phyloP scores from a whole-genome alignment of 2,888 invertebrate species.

The Scelioninae gen. 2 region DNA sequence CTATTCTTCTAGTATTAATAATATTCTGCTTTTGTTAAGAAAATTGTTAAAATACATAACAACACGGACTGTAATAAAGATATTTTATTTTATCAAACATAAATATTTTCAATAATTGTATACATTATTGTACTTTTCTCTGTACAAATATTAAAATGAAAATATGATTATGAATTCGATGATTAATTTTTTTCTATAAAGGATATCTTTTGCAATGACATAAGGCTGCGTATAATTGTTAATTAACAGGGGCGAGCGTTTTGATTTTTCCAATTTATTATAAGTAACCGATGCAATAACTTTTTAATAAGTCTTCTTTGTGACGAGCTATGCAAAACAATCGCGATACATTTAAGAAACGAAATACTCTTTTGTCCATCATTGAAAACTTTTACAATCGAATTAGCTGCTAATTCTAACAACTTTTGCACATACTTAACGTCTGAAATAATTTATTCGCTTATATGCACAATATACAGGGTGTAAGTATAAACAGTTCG shows the following conservation, averaged over 20 bases:
- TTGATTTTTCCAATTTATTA: conserved; percentile 34
- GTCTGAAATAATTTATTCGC: conserved; percentile 26
- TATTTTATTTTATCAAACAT: no score
- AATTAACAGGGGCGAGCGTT: conserved; percentile 41
- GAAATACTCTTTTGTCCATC: conserved; percentile 34
- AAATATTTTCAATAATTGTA: no score
- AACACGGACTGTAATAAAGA: no score
- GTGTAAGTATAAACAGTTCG: conserved; percentile 59
- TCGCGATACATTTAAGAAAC: conserved; percentile 21
- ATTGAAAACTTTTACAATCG: conserved; percentile 41
- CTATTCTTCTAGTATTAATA: no score
- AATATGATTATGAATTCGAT: conserved; percentile 11
- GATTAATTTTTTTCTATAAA: conserved; percentile 26
- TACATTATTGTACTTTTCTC: no score
- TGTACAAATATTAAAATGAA: no score
- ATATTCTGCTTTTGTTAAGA: no score
- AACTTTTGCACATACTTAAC: conserved; percentile 49
- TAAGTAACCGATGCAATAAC: conserved; percentile 41
- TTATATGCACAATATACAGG: conserved; percentile 58
- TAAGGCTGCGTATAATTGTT: conserved; percentile 45
- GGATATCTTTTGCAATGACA: conserved; percentile 33
- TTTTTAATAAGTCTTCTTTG: conserved; percentile 28
- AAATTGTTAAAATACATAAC: no score
- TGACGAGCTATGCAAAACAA: conserved; percentile 16
- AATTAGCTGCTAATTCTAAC: conserved; percentile 39